phyloP scores from a whole-genome alignment of 2,797 vertebrate genomes.

The Syngnathus rostellatus region DNA sequence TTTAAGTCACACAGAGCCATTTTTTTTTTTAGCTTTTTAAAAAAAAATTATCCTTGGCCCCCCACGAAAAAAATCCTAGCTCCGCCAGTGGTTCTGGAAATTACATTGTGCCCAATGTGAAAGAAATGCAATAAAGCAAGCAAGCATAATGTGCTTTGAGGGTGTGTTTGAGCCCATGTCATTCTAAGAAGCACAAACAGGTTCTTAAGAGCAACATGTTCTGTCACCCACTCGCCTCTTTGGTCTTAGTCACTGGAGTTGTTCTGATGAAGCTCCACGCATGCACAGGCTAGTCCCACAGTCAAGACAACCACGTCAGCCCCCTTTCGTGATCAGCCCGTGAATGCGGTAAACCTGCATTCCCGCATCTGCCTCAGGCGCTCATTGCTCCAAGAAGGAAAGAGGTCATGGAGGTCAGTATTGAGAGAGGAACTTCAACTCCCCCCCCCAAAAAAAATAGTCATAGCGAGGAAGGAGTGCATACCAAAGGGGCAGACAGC shows the following conservation, averaged over 20 bases:
- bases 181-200: slow-evolving; percentile 1
- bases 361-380: slow-evolving; percentile 56
- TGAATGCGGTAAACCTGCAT: slow-evolving; percentile 59
- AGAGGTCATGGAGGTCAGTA: slow-evolving; percentile 1
- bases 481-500: slow-evolving; percentile 45
- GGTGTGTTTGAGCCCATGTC: background rate
- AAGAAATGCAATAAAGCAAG: background rate
- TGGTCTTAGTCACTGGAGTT: slow-evolving; percentile 40
- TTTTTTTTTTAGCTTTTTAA: too few relatives aligned
- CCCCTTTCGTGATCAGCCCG: slow-evolving; percentile 18
- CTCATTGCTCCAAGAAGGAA: slow-evolving; percentile 14
- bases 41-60: too few relatives aligned
- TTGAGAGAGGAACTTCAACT: slow-evolving; percentile 6
- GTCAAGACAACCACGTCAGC: slow-evolving; percentile 30
- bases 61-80: too few relatives aligned
- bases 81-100: too few relatives aligned
- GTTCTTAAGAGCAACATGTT: background rate
- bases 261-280: slow-evolving; percentile 48
- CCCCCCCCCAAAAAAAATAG: background rate
- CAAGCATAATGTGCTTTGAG: background rate
- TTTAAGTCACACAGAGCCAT: too few relatives aligned
- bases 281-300: slow-evolving; percentile 48
- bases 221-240: background rate
- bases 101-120: too few relatives aligned
- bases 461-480: slow-evolving; percentile 31